Percentiles rank a stretch among this genome's conserved stretches.
These are phyloP conservation scores for Drosophila gaucha DNA, from an alignment of 2,888 invertebrate genomes.

Conservation along the genomic window DNA sequence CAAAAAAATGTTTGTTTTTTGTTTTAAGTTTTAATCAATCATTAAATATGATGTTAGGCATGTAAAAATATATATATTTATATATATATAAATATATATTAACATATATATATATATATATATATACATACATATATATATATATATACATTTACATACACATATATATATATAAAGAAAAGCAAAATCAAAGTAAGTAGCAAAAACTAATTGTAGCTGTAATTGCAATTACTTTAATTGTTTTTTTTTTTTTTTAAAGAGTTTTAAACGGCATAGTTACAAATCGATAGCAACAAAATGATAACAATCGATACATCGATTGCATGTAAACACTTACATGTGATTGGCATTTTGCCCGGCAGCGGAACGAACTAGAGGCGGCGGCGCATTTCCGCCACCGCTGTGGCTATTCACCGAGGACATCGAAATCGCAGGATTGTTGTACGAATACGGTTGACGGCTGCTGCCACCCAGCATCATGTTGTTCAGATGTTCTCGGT, in stretches of 20 bases:
- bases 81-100: constrained; percentile 14
- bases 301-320: constrained; percentile 35
- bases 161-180: constrained; percentile 31
- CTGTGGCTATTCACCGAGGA: constrained; percentile 83
- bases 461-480: constrained; percentile 78
- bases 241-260: background rate
- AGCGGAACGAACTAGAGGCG: constrained; percentile 86
- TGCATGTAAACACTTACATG: constrained; percentile 77
- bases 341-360: constrained; percentile 85
- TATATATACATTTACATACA: constrained; percentile 1
- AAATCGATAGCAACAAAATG: constrained; percentile 49
- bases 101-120: constrained; percentile 21
- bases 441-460: constrained; percentile 81
- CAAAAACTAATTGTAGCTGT: constrained; percentile 47
- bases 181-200: constrained; percentile 61
- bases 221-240: constrained; percentile 47
- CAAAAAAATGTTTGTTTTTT: constrained; percentile 14
- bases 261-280: constrained; percentile 33
- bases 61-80: constrained; percentile 15
- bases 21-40: constrained; percentile 30
- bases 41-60: constrained; percentile 35
- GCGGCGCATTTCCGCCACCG: constrained; percentile 86
- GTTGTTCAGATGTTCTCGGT: constrained; percentile 82
- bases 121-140: constrained; percentile 1
- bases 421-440: constrained; percentile 84